Evolutionary conservation across 2,113 vertebrate species (phyloP).

Genomic region (Callaeas wilsoni): DNA sequence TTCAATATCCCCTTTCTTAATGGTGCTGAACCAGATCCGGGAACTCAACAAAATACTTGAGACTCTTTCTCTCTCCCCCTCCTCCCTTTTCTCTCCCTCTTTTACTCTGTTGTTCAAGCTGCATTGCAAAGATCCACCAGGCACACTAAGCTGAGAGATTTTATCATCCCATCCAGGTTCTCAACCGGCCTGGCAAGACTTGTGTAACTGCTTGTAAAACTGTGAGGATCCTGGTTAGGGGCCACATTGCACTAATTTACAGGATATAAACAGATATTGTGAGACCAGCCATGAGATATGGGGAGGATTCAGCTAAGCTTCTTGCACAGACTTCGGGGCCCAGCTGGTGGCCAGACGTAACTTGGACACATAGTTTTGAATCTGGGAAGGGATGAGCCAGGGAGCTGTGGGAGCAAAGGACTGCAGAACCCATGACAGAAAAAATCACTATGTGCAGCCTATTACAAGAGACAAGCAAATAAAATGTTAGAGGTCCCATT

Average conservation of each 20-base stretch:
- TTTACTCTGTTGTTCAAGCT: background rate
- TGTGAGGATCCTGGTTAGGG: constrained; percentile 12
- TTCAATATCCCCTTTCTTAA: constrained; percentile 42
- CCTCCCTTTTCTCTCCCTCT: background rate
- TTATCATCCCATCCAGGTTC: background rate
- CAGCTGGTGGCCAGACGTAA: constrained; percentile 53
- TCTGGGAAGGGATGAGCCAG: background rate
- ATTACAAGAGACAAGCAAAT: background rate
- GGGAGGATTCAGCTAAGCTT: constrained; percentile 25
- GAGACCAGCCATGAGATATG: constrained; percentile 17
- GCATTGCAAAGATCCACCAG: background rate
- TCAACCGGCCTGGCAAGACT: background rate
- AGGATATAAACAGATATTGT: constrained; percentile 33
- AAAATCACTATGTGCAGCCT: background rate
- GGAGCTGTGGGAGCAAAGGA: background rate
- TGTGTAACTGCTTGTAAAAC: constrained; percentile 31
- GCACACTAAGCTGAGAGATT: background rate
- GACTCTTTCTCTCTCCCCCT: background rate
- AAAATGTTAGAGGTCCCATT: background rate
- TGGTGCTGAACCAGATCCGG: constrained; percentile 47
- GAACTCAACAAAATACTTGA: constrained; percentile 32
- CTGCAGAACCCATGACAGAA: background rate
- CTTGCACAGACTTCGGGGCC: background rate
- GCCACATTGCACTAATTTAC: constrained; percentile 24
- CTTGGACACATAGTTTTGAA: background rate